Percentiles rank a stretch among this genome's conserved stretches.
Conservation (phyloP, 2,888 invertebrate genomes). For the Sicus ferrugineus region DNA sequence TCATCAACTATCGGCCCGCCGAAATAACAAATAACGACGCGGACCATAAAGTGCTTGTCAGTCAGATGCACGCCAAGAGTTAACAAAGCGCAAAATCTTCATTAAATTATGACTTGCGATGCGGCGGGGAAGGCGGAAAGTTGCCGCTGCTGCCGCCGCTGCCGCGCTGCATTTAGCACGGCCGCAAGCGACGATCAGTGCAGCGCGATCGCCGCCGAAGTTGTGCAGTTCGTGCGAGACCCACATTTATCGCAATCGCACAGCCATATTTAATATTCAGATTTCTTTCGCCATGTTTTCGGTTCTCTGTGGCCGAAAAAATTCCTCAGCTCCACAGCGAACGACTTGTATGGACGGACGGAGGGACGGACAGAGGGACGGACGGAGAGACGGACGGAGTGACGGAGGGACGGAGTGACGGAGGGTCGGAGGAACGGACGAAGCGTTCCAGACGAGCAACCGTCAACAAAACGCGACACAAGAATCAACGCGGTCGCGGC, state of each 20-base stretch:
- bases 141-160: not conserved
- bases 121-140: not conserved
- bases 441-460: not conserved
- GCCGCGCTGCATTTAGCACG: not conserved
- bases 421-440: not conserved
- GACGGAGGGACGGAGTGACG: not conserved
- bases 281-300: conserved; percentile 38
- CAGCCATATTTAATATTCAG: conserved; percentile 47
- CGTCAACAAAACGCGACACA: conserved; percentile 17
- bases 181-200: conserved; percentile 18
- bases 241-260: conserved; percentile 41
- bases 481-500: not conserved
- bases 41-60: conserved; percentile 20
- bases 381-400: too few relatives aligned
- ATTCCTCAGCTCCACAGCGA: not conserved
- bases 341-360: not conserved
- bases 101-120: conserved; percentile 39
- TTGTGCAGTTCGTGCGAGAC: conserved; percentile 39
- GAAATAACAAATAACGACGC: conserved; percentile 32
- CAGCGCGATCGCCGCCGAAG: not conserved
- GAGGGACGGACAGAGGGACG: too few relatives aligned
- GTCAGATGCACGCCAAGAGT: conserved; percentile 42
- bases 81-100: conserved; percentile 41
- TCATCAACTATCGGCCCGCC: conserved; percentile 24
- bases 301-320: not conserved